phyloP scores from a whole-genome alignment of 2,888 invertebrate species.

The Monochamus alternatus region DNA sequence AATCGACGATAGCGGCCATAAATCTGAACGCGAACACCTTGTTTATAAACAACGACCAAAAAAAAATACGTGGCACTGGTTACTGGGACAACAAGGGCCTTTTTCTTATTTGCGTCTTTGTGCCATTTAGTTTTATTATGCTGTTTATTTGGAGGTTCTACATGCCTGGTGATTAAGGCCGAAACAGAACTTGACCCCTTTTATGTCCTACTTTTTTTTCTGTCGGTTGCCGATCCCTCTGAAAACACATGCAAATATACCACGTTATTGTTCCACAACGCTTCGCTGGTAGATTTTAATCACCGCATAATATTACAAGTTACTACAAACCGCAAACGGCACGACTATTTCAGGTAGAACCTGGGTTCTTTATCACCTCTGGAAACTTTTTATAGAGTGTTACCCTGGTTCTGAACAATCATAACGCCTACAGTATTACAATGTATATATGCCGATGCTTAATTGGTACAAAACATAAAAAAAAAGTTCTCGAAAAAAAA shows the following conservation, averaged over 20 bases:
- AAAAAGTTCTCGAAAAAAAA: too few species aligned
- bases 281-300: constrained; percentile 26
- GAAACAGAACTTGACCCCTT: constrained; percentile 31
- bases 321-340: constrained; percentile 21
- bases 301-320: constrained; percentile 28
- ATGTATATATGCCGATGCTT: too few species aligned
- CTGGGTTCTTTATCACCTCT: background rate
- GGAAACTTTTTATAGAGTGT: background rate
- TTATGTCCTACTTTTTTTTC: constrained; percentile 26
- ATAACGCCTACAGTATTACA: too few species aligned
- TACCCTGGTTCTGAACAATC: background rate
- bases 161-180: constrained; percentile 31
- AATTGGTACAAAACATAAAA: too few species aligned
- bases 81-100: constrained; percentile 57
- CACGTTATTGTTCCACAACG: constrained; percentile 29
- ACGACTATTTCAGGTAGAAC: background rate
- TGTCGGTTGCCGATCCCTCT: constrained; percentile 11
- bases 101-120: constrained; percentile 49
- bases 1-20: constrained; percentile 69
- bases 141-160: constrained; percentile 39
- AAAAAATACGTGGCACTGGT: constrained; percentile 62
- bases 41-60: constrained; percentile 66
- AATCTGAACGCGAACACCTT: constrained; percentile 69
- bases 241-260: constrained; percentile 28
- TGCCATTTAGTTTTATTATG: constrained; percentile 52